Evolutionary conservation across 2,113 vertebrate species (phyloP), one percentile per base, ranked within the genome.

Genomic region (Antennarius striatus): DNA sequence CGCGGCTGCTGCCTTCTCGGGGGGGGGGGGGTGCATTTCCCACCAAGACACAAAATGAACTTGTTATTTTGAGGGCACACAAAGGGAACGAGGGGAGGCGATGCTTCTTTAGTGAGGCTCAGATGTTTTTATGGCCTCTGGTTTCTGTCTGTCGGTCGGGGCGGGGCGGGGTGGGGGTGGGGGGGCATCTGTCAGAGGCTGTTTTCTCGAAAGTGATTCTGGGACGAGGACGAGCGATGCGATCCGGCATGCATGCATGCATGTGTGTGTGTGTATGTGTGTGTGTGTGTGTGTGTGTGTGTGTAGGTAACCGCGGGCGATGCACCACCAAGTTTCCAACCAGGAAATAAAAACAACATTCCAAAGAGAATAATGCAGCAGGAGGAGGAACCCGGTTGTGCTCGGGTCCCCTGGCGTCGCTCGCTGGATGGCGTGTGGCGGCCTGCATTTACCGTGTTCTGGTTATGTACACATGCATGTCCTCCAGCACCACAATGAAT

Each of bases 301-400:
- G 53, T 66, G 47, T 16, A 53, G 75, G 59, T 83, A 79, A 80
- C 81, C 51, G 10, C 58, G 69, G 83, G 81, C 43, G 51, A 80
- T 64, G 82, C 71, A 17, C 54, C 29, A 10, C 61, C 5, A 11
- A 49, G 71, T 73, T 75, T 82, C 17, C 42, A 85, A 87, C 79
- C 77, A 87, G 84, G 81, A 87, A 90, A 89, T 88, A 84, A 89
- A 86, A 86, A 84, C 84, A 83, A 86, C 81, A 77, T 83, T 88
- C 87, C 84, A 90, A 88, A 88, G 87, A 88, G 89, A 90, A 90
- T 88, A 89, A 88, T 90, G 84, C 83, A 87, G 81, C 84, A 89
- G 87, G 77, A 84, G 87, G 87, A 85, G 83, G 87, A 75, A 75
- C 82, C 81, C 58, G 73, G 53, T 82, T 86, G 84, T 65, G 46